These are phyloP conservation scores for Drosophila bocki DNA, from an alignment of 1,140 invertebrate species.

Conservation along the genomic window DNA sequence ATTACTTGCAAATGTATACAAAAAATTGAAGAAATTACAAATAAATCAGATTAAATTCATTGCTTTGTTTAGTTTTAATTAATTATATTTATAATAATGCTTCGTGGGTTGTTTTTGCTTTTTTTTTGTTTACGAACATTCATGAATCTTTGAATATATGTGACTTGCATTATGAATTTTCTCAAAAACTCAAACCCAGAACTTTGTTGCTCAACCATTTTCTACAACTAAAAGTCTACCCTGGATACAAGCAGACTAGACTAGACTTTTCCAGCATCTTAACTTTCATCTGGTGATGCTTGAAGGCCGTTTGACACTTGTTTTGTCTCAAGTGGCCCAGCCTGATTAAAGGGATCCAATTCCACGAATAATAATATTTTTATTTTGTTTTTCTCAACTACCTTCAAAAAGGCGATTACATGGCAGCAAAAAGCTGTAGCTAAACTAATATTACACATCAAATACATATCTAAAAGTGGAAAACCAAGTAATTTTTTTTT, in stretches of 20 bases:
- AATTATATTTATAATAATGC: too few species aligned
- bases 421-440: not conserved
- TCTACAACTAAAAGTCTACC: not conserved
- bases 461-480: constrained; percentile 16
- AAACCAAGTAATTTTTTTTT: constrained; percentile 6
- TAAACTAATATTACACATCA: not conserved
- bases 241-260: not conserved
- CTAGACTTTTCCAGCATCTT: not conserved
- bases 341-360: not conserved
- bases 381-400: too few species aligned
- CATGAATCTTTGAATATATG: too few species aligned
- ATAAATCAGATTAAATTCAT: not conserved
- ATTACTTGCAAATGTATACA: not conserved
- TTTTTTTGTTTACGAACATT: too few species aligned
- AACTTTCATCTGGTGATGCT: too few species aligned
- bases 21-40: not conserved
- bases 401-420: not conserved
- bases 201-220: not conserved
- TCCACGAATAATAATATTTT: not conserved
- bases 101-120: too few species aligned
- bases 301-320: not conserved
- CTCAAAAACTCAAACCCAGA: not conserved
- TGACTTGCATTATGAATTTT: not conserved
- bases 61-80: too few species aligned
- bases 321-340: not conserved